Evolutionary conservation across 2,113 vertebrate species (phyloP), one percentile per base, ranked within the genome.

Genomic region (Grammomys dolichurus): DNA sequence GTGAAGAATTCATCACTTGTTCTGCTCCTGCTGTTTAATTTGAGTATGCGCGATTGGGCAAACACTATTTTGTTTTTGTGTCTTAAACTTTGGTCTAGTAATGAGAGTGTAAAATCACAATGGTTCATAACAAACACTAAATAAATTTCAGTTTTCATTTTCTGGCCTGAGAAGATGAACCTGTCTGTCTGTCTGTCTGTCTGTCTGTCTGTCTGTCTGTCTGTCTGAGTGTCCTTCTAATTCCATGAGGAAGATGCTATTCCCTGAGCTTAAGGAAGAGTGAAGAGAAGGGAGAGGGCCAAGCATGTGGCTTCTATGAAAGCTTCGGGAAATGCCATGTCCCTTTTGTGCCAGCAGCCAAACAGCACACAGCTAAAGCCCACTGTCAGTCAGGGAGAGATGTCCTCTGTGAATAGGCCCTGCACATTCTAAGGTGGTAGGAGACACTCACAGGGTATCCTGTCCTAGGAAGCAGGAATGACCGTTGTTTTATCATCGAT

Each of bases 121-220:
- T 69, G 75, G 56, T 31, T 92, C 78, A 51, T 40, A 84, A 16
- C 43, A 70, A 90, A 84, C 87, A 78, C 80, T 7, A 51, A 75
- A 75, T 12, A 43, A n/a, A 22, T 33, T 85, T 72, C 40, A 17
- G 54, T 87, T 94, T 90, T 87, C 46, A 72, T 65, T 24, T 89
- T 94, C 63, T 84, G 43, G 65, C 43, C 3, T n/a, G 94, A 90
- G 56, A 91, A 82, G 81, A 77, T 76, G 80, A 40, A 75, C 84
- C 40, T 28, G 65, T 91, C 33, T 43, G 65, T 70, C 48, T 51
- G 40, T 40, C 40, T 40, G 26, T 67, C 26, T 58, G 28, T 19
- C 11, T 75, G 11, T 84, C 58, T 65, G 40, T 40, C 40, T 40
- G 26, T 67, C 26, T 58, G 28, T 19, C 11, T 75, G 11, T 84